These are phyloP conservation scores for Alloplasta piceator DNA, from an alignment of 2,888 invertebrate genomes.

Conservation along the genomic window DNA sequence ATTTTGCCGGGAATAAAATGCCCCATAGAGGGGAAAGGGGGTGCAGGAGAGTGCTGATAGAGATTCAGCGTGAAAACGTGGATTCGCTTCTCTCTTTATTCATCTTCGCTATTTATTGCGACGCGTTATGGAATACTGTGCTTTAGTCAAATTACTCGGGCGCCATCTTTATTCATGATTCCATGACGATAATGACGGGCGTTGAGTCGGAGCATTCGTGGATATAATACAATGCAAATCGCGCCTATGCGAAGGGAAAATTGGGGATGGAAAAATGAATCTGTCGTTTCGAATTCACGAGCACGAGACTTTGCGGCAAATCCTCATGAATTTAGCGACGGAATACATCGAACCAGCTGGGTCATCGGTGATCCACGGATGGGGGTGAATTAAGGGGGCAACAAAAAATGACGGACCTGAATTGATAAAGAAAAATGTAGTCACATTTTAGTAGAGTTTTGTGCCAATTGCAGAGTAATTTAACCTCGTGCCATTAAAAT, in stretches of 20 bases:
- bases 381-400: background rate
- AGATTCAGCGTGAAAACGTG: conserved; percentile 55
- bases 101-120: conserved; percentile 2
- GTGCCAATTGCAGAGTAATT: too few relatives aligned
- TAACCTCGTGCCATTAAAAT: too few relatives aligned
- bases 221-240: background rate
- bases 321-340: conserved; percentile 25
- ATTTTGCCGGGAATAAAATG: conserved; percentile 61
- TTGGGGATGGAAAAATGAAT: conserved; percentile 66
- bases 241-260: conserved; percentile 55
- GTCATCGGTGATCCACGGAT: conserved; percentile 7
- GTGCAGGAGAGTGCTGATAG: conserved; percentile 9
- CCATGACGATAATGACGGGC: conserved; percentile 70
- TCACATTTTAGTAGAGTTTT: background rate
- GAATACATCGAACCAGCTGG: conserved; percentile 30
- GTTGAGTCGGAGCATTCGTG: conserved; percentile 63
- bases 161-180: conserved; percentile 48
- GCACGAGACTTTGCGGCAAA: conserved; percentile 18
- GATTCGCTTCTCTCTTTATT: conserved; percentile 39
- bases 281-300: conserved; percentile 59
- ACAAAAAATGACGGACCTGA: background rate
- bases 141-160: conserved; percentile 75
- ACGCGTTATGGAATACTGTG: conserved; percentile 63
- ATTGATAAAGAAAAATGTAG: background rate
- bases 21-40: conserved; percentile 8